A percentile compares a stretch with the other conserved stretches of the same genome.
Conservation (phyloP, 2,113 vertebrate species). For the Marmota monax region DNA sequence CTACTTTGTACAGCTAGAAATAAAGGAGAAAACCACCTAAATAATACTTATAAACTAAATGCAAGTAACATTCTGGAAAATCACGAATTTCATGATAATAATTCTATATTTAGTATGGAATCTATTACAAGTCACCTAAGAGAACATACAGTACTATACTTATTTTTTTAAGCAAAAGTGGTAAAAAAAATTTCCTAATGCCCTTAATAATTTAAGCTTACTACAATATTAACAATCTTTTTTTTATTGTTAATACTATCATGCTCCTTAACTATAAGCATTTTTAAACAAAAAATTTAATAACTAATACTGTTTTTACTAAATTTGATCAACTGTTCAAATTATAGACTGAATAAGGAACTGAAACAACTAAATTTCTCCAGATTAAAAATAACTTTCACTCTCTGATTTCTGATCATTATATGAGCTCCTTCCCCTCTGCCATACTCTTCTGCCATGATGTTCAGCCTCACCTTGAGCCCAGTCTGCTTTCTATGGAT, state of each 20-base stretch:
- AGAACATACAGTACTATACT: not conserved
- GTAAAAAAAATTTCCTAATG: not conserved
- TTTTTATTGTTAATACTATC: not conserved
- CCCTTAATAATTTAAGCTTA: not conserved
- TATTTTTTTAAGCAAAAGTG: not conserved
- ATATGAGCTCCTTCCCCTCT: too few relatives aligned
- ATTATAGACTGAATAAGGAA: not conserved
- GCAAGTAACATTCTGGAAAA: not conserved
- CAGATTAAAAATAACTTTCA: not conserved
- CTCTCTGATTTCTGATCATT: too few relatives aligned
- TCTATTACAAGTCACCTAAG: constrained; percentile 5
- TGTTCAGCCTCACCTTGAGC: too few relatives aligned
- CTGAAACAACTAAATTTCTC: not conserved
- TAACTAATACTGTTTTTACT: not conserved
- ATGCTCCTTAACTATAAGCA: not conserved
- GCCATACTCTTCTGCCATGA: too few relatives aligned
- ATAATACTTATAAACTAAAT: constrained; percentile 26
- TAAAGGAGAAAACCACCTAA: not conserved
- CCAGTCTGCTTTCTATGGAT: too few relatives aligned
- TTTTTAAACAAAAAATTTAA: not conserved
- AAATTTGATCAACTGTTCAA: not conserved
- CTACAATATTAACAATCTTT: not conserved
- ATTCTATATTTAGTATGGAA: not conserved
- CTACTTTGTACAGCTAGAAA: not conserved
- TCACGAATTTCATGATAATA: not conserved